Base-by-base conservation (phyloP, 2,888 invertebrate genomes). In the Hydriomena furcata region DNA sequence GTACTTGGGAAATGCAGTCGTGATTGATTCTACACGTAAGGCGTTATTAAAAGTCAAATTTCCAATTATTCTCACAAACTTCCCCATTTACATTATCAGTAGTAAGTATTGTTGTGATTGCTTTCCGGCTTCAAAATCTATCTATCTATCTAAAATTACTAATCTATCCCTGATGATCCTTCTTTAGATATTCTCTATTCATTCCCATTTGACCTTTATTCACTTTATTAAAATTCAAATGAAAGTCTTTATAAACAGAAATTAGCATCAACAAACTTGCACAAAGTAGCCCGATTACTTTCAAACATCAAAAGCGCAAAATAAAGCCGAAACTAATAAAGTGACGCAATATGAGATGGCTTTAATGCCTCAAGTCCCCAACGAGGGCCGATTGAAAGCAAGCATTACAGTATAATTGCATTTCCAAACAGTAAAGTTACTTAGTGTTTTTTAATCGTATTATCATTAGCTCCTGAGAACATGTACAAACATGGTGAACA, bases 301-400 rank as follows among this genome's bases (percentile, higher is more conserved):
- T 71, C 65, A 71, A 79, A 87, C 86, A 86, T 88, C 89, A 89
- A 89, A 87, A 83, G 84, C 74, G 72, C 76, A 73, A 79, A 80
- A 82, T 82, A 80, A 83, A 85, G 78, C 74, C 73, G 71, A 74
- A 85, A 82, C 79, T 87, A 89, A 88, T 88, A 88, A 86, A 81
- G 84, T 82, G 84, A 79, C 82, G 82, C 82, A 78, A 78, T 76
- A 73, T 71, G 79, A 83, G 87, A 87, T 85, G 83, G 83, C 85
- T 88, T 87, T 86, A 88, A 88, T 85, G 75, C 76, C 79, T 79
- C 17, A 40, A 77, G 72, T 80, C 76, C 79, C 83, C 76, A 79
- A 79, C 77, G 84, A 84, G 84, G 80, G 81, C 73, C 74, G 82
- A 86, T 88, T 87, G 82, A 86, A 82, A 80, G 35, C 35, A 31